Percentiles rank a stretch among this genome's conserved stretches.
These are phyloP conservation scores for Rhagonycha fulva DNA, from an alignment of 2,888 invertebrate species.

Conservation along the genomic window DNA sequence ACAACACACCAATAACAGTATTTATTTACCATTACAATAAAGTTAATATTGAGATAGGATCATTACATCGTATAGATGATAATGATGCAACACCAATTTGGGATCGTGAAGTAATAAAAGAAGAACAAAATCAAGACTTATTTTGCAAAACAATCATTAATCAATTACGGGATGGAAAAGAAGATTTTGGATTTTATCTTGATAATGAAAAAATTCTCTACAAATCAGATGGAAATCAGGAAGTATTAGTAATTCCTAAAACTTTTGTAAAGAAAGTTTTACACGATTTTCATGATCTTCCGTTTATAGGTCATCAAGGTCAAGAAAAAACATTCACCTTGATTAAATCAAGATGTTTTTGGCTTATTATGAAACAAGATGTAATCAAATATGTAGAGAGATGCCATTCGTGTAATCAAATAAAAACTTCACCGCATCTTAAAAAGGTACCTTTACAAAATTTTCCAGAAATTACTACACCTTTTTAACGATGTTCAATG, in stretches of 20 bases:
- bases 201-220: constrained; percentile 19
- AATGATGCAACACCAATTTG: constrained; percentile 3
- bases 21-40: not conserved
- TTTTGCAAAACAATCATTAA: not conserved
- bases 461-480: constrained; percentile 26
- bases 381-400: constrained; percentile 32
- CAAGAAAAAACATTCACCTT: constrained; percentile 36
- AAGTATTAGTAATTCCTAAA: constrained; percentile 21
- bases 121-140: constrained; percentile 10
- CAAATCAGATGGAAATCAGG: constrained; percentile 10
- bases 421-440: constrained; percentile 35
- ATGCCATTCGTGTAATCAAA: constrained; percentile 38
- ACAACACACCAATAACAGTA: not conserved
- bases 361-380: constrained; percentile 36
- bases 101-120: constrained; percentile 4
- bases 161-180: not conserved
- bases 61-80: not conserved
- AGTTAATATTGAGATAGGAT: not conserved
- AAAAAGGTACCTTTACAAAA: constrained; percentile 32
- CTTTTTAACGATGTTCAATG: constrained; percentile 36
- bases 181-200: constrained; percentile 10
- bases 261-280: constrained; percentile 19
- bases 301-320: constrained; percentile 40
- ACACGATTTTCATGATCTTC: constrained; percentile 32
- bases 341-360: constrained; percentile 35